These are phyloP conservation scores for Propithecus perrieri DNA, from an alignment of 2,797 vertebrate genomes.

Conservation along the genomic window DNA sequence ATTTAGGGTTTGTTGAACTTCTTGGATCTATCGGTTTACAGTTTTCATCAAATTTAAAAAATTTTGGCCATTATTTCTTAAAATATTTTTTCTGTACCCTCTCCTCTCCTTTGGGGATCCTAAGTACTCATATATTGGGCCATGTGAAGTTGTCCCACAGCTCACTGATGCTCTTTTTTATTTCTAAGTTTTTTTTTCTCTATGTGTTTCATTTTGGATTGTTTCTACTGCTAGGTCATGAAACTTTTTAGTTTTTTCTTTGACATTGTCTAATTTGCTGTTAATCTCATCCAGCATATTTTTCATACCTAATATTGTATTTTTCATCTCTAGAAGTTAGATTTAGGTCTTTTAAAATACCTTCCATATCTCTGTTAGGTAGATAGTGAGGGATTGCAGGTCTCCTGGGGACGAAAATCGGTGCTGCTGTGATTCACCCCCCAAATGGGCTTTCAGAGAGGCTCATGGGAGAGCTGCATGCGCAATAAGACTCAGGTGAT, in stretches of 20 bases:
- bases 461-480: too few relatives aligned
- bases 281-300: neutral
- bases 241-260: neutral
- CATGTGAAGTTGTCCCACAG: neutral
- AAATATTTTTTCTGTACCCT: neutral
- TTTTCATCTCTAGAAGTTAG: conserved; percentile 12
- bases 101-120: neutral
- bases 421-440: too few relatives aligned
- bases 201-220: neutral
- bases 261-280: neutral
- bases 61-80: neutral
- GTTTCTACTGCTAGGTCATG: neutral
- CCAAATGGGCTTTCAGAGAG: too few relatives aligned
- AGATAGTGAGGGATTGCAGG: too few relatives aligned
- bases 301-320: neutral
- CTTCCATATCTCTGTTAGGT: neutral
- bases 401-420: too few relatives aligned
- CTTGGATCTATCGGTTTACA: neutral
- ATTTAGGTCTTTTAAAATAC: neutral
- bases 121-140: neutral
- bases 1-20: neutral
- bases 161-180: neutral
- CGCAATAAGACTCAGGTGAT: too few relatives aligned
- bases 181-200: neutral
- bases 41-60: neutral